Evolutionary conservation across 2,888 invertebrate genomes (phyloP).

Genomic region (Argyresthia albistria): DNA sequence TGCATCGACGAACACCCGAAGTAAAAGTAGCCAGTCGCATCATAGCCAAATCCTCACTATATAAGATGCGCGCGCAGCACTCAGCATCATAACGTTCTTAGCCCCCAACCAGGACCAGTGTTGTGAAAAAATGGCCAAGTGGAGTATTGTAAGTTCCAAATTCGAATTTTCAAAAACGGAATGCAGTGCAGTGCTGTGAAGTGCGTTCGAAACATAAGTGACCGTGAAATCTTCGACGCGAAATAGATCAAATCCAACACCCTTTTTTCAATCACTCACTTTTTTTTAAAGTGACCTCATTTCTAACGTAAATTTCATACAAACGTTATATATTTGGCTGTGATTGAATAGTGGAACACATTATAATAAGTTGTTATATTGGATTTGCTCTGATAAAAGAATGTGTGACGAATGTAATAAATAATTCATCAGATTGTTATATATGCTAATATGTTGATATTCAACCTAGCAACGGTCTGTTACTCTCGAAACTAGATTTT

Average conservation of each 20-base stretch:
- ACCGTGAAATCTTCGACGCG: too few relatives aligned
- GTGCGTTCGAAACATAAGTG: neutral
- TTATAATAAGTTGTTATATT: neutral
- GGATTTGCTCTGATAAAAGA: too few relatives aligned
- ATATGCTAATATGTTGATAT: neutral
- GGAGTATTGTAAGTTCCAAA: conserved; percentile 55
- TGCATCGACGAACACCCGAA: conserved; percentile 22
- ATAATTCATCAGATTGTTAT: conserved; percentile 14
- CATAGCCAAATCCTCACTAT: conserved; percentile 45
- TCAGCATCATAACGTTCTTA: conserved; percentile 47
- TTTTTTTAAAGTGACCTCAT: too few relatives aligned
- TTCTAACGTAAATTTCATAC: too few relatives aligned
- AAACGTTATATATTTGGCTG: too few relatives aligned
- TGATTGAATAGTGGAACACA: neutral
- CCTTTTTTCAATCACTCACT: too few relatives aligned
- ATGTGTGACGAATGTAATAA: neutral
- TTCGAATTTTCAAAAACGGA: conserved; percentile 19
- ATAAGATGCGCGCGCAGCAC: conserved; percentile 34
- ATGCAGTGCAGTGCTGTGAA: conserved; percentile 48
- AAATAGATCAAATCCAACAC: too few relatives aligned
- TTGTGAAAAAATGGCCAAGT: conserved; percentile 48
- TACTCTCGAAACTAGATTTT: too few relatives aligned
- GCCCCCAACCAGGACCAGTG: conserved; percentile 25
- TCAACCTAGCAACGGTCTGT: conserved; percentile 1
- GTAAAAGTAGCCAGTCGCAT: conserved; percentile 48